Conservation (phyloP, 2,797 vertebrate genomes). For the Danio choprae region DNA sequence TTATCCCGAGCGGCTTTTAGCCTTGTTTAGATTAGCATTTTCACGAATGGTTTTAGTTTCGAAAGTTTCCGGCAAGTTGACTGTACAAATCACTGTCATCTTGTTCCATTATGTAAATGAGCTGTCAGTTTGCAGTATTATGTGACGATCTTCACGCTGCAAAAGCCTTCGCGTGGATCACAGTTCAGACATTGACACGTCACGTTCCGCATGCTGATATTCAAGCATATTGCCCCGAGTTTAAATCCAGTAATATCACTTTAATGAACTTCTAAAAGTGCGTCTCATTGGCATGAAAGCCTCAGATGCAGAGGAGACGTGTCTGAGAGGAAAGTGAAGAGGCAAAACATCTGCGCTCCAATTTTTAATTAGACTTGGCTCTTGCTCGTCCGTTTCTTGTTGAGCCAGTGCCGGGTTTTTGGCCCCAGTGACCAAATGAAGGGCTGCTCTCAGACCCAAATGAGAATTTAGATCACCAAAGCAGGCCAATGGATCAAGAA, state of each 20-base stretch:
- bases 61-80: slow-evolving; percentile 28
- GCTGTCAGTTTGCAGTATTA: slow-evolving; percentile 30
- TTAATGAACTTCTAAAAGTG: slow-evolving; percentile 65
- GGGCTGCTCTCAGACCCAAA: slow-evolving; percentile 51
- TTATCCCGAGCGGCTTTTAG: background rate
- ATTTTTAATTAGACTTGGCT: slow-evolving; percentile 74
- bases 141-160: slow-evolving; percentile 9
- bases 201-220: slow-evolving; percentile 28
- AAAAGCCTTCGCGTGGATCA: slow-evolving; percentile 16
- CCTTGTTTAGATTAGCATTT: slow-evolving; percentile 15
- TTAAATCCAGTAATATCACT: slow-evolving; percentile 58
- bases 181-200: slow-evolving; percentile 34
- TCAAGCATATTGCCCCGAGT: slow-evolving; percentile 30
- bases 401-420: slow-evolving; percentile 54
- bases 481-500: slow-evolving; percentile 49
- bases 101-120: slow-evolving; percentile 37
- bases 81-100: slow-evolving; percentile 42
- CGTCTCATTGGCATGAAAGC: slow-evolving; percentile 63
- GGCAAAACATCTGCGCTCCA: slow-evolving; percentile 70
- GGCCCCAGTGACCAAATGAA: slow-evolving; percentile 58
- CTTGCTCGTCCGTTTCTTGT: slow-evolving; percentile 58
- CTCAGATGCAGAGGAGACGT: slow-evolving; percentile 60
- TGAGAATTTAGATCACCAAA: slow-evolving; percentile 52
- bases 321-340: slow-evolving; percentile 65
- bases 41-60: background rate